Evolutionary conservation across 1,140 invertebrate genomes (phyloP).

Genomic region (Spodoptera frugiperda): DNA sequence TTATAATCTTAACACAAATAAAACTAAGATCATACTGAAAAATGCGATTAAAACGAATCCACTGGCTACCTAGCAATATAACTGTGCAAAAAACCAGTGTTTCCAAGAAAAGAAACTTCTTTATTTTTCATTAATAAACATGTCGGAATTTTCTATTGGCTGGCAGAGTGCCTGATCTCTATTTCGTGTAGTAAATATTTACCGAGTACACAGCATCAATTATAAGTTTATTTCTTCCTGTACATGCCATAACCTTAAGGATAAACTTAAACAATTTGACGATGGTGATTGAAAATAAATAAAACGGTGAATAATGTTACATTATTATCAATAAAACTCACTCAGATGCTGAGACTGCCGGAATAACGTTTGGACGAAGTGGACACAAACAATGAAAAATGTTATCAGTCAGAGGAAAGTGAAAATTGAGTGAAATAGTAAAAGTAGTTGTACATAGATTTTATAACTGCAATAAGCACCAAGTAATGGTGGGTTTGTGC

Average conservation of each 20-base stretch:
- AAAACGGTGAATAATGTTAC: too few relatives aligned
- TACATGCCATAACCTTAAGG: conserved; percentile 33
- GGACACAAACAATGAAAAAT: too few relatives aligned
- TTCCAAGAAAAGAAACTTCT: conserved; percentile 25
- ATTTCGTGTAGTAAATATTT: conserved; percentile 45
- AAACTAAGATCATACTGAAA: conserved; percentile 14
- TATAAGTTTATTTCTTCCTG: conserved; percentile 36
- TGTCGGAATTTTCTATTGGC: conserved; percentile 3
- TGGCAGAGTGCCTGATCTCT: conserved; percentile 42
- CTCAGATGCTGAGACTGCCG: too few relatives aligned
- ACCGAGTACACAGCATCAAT: conserved; percentile 13
- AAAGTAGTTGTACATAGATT: background rate
- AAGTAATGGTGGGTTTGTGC: background rate
- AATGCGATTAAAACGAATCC: background rate
- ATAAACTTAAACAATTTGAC: background rate
- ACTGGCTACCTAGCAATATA: conserved; percentile 11
- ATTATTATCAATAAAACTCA: too few relatives aligned
- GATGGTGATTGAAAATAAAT: too few relatives aligned
- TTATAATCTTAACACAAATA: background rate
- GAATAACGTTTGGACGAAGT: too few relatives aligned
- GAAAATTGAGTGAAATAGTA: conserved; percentile 7
- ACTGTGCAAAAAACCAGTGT: background rate
- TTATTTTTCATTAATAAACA: conserved; percentile 31
- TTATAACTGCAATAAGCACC: conserved; percentile 5
- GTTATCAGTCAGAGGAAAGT: background rate